Conservation (phyloP, 2,797 vertebrate species). For the Limnodromus scolopaceus region DNA sequence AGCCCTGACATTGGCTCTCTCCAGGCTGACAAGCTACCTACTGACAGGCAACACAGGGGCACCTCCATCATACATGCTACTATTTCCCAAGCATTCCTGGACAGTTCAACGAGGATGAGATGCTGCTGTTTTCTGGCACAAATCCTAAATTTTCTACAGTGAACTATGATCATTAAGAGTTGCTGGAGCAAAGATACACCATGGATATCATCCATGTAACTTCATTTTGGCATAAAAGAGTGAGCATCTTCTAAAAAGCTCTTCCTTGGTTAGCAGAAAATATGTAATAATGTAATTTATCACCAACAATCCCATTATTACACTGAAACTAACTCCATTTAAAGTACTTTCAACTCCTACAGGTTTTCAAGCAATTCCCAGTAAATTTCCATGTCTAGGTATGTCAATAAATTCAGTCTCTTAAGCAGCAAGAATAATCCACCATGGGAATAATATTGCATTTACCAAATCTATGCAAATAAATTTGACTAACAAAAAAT, state of each 20-base stretch:
- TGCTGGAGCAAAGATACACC: neutral
- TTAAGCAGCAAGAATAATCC: neutral
- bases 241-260: neutral
- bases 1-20: neutral
- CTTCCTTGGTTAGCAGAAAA: neutral
- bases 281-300: neutral
- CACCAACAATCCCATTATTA: neutral
- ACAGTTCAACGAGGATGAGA: neutral
- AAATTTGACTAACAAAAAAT: conserved; percentile 5
- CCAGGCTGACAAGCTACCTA: neutral
- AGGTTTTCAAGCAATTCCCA: conserved; percentile 11
- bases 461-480: neutral
- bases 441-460: neutral
- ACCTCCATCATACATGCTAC: fast-evolving
- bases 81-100: neutral
- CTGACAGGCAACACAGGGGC: neutral
- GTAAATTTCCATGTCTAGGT: conserved; percentile 19
- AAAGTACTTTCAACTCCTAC: neutral
- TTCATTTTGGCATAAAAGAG: neutral
- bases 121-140: neutral
- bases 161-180: neutral
- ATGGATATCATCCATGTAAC: neutral
- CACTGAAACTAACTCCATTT: neutral
- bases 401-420: conserved; percentile 10
- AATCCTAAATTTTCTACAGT: neutral